Evolutionary conservation across 2,797 vertebrate genomes (phyloP).

Genomic region (Microtus californicus): DNA sequence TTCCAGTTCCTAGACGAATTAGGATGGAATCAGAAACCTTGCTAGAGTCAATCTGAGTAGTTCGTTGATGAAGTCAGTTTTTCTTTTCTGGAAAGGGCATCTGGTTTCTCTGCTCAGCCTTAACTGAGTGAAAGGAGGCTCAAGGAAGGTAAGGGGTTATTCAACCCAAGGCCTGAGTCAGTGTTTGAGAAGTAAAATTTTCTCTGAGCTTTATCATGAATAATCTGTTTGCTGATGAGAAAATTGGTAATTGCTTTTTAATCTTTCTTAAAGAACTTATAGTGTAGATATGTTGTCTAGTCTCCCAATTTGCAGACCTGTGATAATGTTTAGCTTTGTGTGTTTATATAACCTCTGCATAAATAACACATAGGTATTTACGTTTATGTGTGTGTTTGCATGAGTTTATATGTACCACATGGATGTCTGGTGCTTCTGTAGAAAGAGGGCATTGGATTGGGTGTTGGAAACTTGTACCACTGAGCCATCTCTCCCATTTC

Average conservation of each 20-base stretch:
- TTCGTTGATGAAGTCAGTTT: not conserved
- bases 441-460: not conserved
- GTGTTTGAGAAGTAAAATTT: conserved; percentile 28
- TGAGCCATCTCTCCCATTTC: not conserved
- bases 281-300: not conserved
- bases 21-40: conserved; percentile 46
- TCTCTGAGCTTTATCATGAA: conserved; percentile 45
- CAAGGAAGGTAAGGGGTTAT: conserved; percentile 31
- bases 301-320: not conserved
- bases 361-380: not conserved
- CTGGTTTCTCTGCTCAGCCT: not conserved
- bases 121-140: conserved; percentile 13
- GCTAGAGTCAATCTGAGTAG: conserved; percentile 24
- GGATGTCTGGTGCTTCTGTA: not conserved
- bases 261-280: not conserved
- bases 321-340: not conserved
- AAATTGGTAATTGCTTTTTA: conserved; percentile 14
- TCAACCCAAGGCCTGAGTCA: not conserved
- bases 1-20: conserved; percentile 36
- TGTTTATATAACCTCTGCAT: not conserved
- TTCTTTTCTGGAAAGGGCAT: not conserved
- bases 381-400: not conserved
- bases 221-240: conserved; percentile 27
- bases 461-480: not conserved
- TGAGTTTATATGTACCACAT: not conserved